These are phyloP conservation scores for Cinclus cinclus DNA, from an alignment of 2,113 vertebrate genomes.

Conservation along the genomic window DNA sequence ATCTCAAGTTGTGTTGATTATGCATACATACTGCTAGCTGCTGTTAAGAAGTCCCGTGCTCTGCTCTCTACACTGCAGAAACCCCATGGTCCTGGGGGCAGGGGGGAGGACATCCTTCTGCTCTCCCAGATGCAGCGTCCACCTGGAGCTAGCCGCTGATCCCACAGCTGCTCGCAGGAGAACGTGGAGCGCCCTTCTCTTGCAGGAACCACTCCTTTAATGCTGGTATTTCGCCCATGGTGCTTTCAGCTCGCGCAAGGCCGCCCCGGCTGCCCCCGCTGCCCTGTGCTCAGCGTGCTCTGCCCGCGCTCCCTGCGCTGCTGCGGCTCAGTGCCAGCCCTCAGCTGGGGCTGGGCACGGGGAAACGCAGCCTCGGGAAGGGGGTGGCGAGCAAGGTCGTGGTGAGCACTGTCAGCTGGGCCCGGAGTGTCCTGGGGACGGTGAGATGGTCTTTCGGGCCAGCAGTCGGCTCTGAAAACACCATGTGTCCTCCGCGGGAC, in stretches of 20 bases:
- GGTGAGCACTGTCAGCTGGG: not conserved
- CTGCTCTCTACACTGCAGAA: not conserved
- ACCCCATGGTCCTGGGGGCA: accelerated
- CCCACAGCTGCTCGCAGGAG: not conserved
- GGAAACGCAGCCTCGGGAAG: not conserved
- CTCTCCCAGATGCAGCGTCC: not conserved
- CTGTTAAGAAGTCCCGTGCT: not conserved
- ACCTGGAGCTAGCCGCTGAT: not conserved
- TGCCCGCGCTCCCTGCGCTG: too few species aligned
- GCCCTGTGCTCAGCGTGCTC: too few species aligned
- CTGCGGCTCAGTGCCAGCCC: not conserved
- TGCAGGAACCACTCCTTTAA: accelerated
- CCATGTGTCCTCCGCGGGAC: not conserved
- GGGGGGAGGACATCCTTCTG: too few species aligned
- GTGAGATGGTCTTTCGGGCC: not conserved
- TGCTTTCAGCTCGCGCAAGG: accelerated
- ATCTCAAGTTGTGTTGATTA: not conserved
- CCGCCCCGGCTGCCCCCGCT: not conserved
- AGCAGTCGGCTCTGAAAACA: not conserved
- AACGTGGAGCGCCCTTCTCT: too few species aligned
- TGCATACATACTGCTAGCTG: accelerated
- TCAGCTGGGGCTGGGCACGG: accelerated
- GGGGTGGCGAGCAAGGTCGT: not conserved
- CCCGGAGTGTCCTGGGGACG: too few species aligned
- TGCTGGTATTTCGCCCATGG: too few species aligned